phyloP scores from a whole-genome alignment of 2,797 vertebrate species.

The Chromobotia macracanthus region DNA sequence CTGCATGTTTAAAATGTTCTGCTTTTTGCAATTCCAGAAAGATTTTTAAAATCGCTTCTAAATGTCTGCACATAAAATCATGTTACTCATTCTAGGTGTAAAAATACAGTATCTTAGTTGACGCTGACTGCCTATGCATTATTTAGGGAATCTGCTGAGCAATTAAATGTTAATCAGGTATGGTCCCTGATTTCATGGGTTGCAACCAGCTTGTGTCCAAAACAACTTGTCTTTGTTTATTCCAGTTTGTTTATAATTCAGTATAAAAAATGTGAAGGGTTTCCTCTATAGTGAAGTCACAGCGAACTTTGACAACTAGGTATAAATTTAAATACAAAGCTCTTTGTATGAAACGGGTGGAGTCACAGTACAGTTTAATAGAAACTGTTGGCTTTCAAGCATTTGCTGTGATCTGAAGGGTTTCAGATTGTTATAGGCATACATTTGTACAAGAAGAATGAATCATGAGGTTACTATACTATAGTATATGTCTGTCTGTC shows the following conservation, averaged over 20 bases:
- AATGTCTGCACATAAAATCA: slow-evolving; percentile 33
- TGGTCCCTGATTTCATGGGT: slow-evolving; percentile 59
- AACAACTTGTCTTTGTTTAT: too few relatives aligned
- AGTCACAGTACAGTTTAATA: neutral
- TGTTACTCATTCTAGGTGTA: slow-evolving; percentile 56
- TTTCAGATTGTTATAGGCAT: slow-evolving; percentile 2
- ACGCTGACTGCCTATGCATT: slow-evolving; percentile 72
- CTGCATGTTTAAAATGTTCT: slow-evolving; percentile 46
- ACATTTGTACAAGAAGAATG: neutral
- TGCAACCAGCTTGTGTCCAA: slow-evolving; percentile 11
- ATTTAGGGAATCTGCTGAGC: slow-evolving; percentile 73
- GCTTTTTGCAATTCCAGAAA: slow-evolving; percentile 26
- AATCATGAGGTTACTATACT: neutral
- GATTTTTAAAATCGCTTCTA: slow-evolving; percentile 20
- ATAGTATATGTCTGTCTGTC: too few relatives aligned
- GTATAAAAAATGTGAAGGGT: neutral
- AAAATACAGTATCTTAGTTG: slow-evolving; percentile 70
- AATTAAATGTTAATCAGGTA: slow-evolving; percentile 80
- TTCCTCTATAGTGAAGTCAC: neutral
- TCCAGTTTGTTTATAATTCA: too few relatives aligned
- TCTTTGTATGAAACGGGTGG: neutral
- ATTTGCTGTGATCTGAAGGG: neutral
- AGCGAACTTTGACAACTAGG: neutral
- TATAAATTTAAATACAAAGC: neutral
- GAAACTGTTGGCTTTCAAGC: neutral